phyloP scores from a whole-genome alignment of 2,113 vertebrate genomes.

The Halichoeres trimaculatus region DNA sequence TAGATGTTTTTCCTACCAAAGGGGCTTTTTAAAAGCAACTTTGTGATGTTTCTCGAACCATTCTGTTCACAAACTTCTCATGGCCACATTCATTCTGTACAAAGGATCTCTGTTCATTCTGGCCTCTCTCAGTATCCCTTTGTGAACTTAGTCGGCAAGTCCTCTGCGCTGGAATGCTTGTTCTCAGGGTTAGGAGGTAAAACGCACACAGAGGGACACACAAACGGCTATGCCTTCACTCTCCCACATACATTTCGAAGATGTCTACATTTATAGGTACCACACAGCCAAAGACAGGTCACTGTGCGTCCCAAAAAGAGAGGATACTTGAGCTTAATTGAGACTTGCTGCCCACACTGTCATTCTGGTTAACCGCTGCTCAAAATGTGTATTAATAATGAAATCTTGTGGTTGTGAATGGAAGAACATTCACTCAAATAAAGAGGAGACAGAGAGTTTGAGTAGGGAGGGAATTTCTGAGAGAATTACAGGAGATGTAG shows the following conservation, averaged over 20 bases:
- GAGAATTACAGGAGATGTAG: constrained; percentile 50
- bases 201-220: constrained; percentile 60
- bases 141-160: constrained; percentile 80
- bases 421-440: constrained; percentile 1
- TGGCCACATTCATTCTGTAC: constrained; percentile 81
- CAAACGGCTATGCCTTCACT: constrained; percentile 37
- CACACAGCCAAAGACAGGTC: constrained; percentile 37
- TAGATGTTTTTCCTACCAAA: constrained; percentile 41
- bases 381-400: constrained; percentile 21
- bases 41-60: constrained; percentile 81
- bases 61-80: constrained; percentile 78
- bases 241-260: constrained; percentile 56
- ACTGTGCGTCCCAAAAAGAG: constrained; percentile 8
- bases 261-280: constrained; percentile 15
- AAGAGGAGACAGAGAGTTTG: constrained; percentile 25
- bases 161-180: constrained; percentile 78
- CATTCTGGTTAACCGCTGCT: constrained; percentile 24
- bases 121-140: constrained; percentile 82
- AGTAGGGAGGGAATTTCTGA: constrained; percentile 34
- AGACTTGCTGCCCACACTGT: constrained; percentile 33
- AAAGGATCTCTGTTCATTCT: constrained; percentile 82
- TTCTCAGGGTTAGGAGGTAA: constrained; percentile 79
- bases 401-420: constrained; percentile 4
- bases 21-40: constrained; percentile 69
- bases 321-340: constrained; percentile 20